Conservation (phyloP, 2,113 vertebrate species). For the Pelecanoides urinatrix region DNA sequence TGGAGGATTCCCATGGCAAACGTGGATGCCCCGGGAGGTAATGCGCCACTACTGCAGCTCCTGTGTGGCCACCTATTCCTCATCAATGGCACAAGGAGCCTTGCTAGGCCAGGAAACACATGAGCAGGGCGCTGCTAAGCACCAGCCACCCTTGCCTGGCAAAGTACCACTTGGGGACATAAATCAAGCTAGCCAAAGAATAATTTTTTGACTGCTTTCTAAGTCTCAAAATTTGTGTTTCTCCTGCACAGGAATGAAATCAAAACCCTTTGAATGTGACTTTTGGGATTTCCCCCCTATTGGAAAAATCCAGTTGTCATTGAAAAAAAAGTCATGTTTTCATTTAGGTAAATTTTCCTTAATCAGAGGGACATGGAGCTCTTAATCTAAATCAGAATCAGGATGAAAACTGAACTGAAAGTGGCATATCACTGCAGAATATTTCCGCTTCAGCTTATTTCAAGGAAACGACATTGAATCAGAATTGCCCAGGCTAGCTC, state of each 20-base stretch:
- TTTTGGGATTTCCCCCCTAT: background rate
- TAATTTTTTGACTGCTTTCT: background rate
- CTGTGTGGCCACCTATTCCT: background rate
- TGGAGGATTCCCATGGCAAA: background rate
- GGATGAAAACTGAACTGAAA: background rate
- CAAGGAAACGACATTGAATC: background rate
- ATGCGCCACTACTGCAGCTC: background rate
- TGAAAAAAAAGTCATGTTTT: background rate
- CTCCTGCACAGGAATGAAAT: background rate
- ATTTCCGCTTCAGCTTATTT: background rate
- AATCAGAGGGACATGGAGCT: background rate
- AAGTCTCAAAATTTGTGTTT: background rate
- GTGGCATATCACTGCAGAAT: background rate
- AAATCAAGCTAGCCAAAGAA: background rate
- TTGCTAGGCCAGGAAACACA: background rate
- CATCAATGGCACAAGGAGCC: background rate
- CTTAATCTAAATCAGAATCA: background rate
- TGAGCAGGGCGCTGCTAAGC: background rate
- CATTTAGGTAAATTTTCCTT: background rate
- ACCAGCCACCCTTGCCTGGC: background rate
- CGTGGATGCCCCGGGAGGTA: accelerated
- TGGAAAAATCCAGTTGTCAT: background rate
- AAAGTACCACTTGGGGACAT: background rate
- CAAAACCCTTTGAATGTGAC: background rate
- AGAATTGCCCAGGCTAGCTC: background rate